Evolutionary conservation across 2,888 invertebrate genomes (phyloP).

Genomic region (Aspidiotus rigidus): DNA sequence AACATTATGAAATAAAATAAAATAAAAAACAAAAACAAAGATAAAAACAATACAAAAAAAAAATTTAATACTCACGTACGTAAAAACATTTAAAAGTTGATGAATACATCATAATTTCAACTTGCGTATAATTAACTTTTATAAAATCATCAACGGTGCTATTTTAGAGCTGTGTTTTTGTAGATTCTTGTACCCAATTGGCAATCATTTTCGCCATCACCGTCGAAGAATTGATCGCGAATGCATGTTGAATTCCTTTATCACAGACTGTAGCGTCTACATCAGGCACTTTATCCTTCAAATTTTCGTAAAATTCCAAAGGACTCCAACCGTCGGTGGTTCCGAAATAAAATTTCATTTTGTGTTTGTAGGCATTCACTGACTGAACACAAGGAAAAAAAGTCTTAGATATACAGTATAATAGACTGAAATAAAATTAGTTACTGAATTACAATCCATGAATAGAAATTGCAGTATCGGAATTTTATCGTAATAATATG

Average conservation of each 20-base stretch:
- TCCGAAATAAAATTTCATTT: conserved; percentile 72
- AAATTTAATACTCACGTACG: no score
- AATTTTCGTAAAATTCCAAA: conserved; percentile 55
- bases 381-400: conserved; percentile 35
- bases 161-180: background rate
- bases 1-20: no score
- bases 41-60: no score
- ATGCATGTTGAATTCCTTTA: conserved; percentile 62
- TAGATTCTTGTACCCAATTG: conserved; percentile 34
- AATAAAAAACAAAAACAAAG: no score
- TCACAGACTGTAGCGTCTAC: conserved; percentile 54
- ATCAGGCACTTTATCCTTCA: conserved; percentile 53
- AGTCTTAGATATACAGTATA: background rate
- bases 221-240: conserved; percentile 59
- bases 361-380: conserved; percentile 47
- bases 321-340: conserved; percentile 77
- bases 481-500: no score
- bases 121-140: no score
- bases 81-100: no score
- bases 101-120: no score
- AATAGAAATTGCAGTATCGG: no score
- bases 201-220: conserved; percentile 46
- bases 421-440: no score
- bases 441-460: no score
- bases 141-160: no score